Evolutionary conservation across 2,113 vertebrate genomes (phyloP), one percentile per base, ranked within the genome.

Genomic region (Saccopteryx leptura): DNA sequence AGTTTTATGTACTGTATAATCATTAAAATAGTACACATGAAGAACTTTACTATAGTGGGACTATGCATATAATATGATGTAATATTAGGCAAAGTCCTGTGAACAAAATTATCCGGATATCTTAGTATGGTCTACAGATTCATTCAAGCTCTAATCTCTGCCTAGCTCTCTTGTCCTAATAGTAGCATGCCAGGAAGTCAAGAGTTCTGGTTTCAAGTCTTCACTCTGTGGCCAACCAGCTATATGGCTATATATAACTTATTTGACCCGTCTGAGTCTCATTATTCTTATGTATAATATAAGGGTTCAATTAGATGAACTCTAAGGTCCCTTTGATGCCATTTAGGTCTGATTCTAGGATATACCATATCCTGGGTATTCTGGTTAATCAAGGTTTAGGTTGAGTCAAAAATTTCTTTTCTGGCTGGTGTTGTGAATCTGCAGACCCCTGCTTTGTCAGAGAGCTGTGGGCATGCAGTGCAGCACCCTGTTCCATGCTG

Each of bases 281-380:
- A 6, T 1, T 33, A 28, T 83, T 78, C 75, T 91, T 93, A 52
- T 65, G 10, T 83, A 4, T 65, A 50, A 39, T 15, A 12, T 48
- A 28, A 48, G 19, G 39, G 3, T 21, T 89, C 48, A 46, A 24
- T 65, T 24, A 78, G 48, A 71, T 69, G 28, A 71, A 76, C 56
- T 94, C 54, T 28, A 48, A 66, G 11, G 65, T 87, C 23, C 6
- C 82, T 72, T 39, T 63, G 10, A 71, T 0, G 0, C 1, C 46
- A 39, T 75, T 48, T 54, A 66, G 58, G 9, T 90, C 9, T 90
- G 66, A 94, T 95, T 92, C 72, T 90, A 85, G 78, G 63, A 80
- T 24, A 60, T 0, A 69, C 54, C 8, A 17, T 48, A 61, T 19
- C 65, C 46, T 76, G 52, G 68, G 31, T 15, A 81, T 90, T 60